phyloP scores from a whole-genome alignment of 2,888 invertebrate genomes.

The Leptothorax acervorum region DNA sequence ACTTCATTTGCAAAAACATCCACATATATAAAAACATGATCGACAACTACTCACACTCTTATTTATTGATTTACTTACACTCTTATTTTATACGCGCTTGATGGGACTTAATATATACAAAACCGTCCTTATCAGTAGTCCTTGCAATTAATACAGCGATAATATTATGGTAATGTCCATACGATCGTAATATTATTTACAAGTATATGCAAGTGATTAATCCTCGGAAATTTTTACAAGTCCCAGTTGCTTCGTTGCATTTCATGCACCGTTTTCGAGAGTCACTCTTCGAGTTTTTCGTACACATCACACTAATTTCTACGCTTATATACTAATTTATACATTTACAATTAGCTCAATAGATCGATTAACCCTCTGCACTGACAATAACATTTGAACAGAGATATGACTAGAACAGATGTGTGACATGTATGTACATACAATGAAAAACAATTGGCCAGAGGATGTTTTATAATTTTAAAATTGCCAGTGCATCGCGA shows the following conservation, averaged over 20 bases:
- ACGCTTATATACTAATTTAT: constrained; percentile 46
- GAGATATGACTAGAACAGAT: neutral
- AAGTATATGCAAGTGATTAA: constrained; percentile 67
- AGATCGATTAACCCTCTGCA: constrained; percentile 31
- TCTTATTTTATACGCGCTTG: constrained; percentile 47
- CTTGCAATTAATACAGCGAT: constrained; percentile 52
- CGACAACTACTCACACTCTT: constrained; percentile 36
- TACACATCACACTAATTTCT: constrained; percentile 11
- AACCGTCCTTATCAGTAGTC: constrained; percentile 23
- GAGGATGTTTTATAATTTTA: constrained; percentile 1
- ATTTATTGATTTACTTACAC: constrained; percentile 22
- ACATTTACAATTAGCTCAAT: constrained; percentile 42
- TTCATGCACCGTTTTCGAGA: constrained; percentile 5
- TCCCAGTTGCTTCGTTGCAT: constrained; percentile 33
- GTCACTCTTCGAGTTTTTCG: neutral
- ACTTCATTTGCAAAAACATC: constrained; percentile 29
- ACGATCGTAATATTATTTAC: constrained; percentile 66
- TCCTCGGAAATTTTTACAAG: constrained; percentile 65
- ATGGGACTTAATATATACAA: constrained; percentile 66
- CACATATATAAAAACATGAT: constrained; percentile 41
- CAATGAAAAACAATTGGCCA: neutral
- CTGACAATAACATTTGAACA: constrained; percentile 7
- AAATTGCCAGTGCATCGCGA: neutral
- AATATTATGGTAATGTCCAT: constrained; percentile 38
- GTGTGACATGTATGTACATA: neutral